Base-by-base conservation (phyloP, 2,113 vertebrate species). In the Oenanthe oenanthe region DNA sequence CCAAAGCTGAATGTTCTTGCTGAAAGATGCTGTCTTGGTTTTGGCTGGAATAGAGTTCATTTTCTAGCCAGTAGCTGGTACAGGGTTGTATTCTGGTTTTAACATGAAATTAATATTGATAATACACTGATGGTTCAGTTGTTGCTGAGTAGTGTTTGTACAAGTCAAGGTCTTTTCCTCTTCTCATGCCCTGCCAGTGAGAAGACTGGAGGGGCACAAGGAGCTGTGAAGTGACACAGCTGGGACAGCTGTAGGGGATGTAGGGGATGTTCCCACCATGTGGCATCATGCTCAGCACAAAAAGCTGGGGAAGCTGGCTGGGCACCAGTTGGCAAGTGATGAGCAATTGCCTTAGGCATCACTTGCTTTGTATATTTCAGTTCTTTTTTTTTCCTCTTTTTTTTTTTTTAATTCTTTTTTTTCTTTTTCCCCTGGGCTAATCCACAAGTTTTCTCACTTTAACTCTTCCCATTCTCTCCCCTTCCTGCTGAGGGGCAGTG, bases 1-100 rank as follows among this genome's bases (percentile, higher is more conserved):
- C 62, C 21, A 51, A 43, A 76, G 13, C 10, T 2, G 4, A 53
- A 28, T 2, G 2, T 4, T 31, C 31, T 87, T 0, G 0, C 43
- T 47, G 61, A 71, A 78, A 56, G 65, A 40, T 22, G 53, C 1
- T 74, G 21, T 25, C 34, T 34, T 85, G 67, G 8, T 48, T 66
- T 85, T 66, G 40, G 7, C 31, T 54, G 40, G 40, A 15, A 17
- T 12, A 61, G 45, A 47, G 25, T 20, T 61, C 3, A 42, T 61
- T 74, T 36, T 61, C 47, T 54, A 36, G 6, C 31, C 48, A 28
- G 21, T 42, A 42, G 34, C 31, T 85, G 47, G 17, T 47, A 24
- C 13, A 53, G 29, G 17, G 38, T 4, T 61, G 10, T 48, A 31
- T 36, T 67, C 54, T 36, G 6, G 20, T 48, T 67, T 60, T 48